These are phyloP conservation scores for Peromyscus leucopus DNA, from an alignment of 2,113 vertebrate genomes.

Conservation along the genomic window DNA sequence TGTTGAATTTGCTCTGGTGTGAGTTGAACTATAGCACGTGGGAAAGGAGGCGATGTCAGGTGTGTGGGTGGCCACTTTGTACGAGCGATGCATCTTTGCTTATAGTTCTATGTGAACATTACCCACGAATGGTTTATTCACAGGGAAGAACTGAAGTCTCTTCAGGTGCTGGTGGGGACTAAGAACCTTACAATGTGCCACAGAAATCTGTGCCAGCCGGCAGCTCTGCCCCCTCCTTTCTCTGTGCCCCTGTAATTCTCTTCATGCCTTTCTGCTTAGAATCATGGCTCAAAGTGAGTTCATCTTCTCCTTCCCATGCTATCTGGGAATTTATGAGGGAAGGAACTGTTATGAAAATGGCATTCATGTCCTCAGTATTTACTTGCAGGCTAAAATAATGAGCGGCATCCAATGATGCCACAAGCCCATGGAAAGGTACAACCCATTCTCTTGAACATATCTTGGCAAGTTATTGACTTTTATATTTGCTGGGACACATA, in stretches of 20 bases:
- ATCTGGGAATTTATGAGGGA: not conserved
- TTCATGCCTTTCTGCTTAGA: not conserved
- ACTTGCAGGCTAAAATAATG: not conserved
- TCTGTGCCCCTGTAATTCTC: rapidly evolving
- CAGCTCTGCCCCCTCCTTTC: not conserved
- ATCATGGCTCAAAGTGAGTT: not conserved
- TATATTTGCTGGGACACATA: constrained; percentile 34
- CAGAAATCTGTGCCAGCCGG: no score
- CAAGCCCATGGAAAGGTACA: not conserved
- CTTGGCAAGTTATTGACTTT: constrained; percentile 40
- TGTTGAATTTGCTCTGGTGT: rapidly evolving
- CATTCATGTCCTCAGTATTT: not conserved
- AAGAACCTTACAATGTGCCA: not conserved
- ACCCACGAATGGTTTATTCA: not conserved
- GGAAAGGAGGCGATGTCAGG: not conserved
- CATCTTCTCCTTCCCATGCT: not conserved
- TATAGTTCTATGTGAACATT: not conserved
- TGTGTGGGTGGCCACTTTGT: not conserved
- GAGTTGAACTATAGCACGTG: not conserved
- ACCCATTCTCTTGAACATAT: not conserved
- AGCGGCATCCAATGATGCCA: not conserved
- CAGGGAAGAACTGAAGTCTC: not conserved
- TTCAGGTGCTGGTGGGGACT: not conserved
- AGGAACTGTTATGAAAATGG: not conserved
- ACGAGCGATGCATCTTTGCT: not conserved